Evolutionary conservation across 2,888 invertebrate species (phyloP), one percentile per base, ranked within the genome.

Genomic region (Netelia melanura): DNA sequence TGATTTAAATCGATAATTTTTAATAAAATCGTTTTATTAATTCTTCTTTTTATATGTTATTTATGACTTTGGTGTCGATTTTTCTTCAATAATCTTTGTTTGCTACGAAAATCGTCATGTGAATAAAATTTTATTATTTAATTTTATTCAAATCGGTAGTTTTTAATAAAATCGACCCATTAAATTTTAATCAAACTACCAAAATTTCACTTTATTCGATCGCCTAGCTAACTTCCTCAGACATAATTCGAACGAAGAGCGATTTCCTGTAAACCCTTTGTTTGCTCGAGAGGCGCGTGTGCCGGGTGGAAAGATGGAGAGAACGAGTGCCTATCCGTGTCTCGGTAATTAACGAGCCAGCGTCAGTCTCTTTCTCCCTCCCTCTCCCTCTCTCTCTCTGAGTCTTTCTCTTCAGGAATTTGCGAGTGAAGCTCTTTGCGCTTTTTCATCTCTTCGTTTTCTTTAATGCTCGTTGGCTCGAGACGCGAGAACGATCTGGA

Each of bases 321-420:
- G 61, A 67, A 72, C 44, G 84, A 81, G 76, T 76, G 80, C 58
- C 76, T 71, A 80, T 67, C 76, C 65, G 76, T 80, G 80, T 67
- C 80, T 67, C 43, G 71, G 64, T 84, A 84, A 84, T 84, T 84
- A 80, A 84, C 84, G 71, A 80, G 65, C 71, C 23, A 3, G 14
- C 79, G 71, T 79, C 71, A 71, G 54, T 58, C 58, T 64, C 61
- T 56, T 67, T 65, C 38, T 56, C 21, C 58, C 43, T 54, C 38
- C 54, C 14, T 56, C 76, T 75, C 64, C 17, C 17, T 17, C 17
- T 17, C 17, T 17, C 17, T 17, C 17, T 64, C 80, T 80, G 76
- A 62, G 52, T 75, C 64, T 64, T 75, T 80, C 80, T 76, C 62
- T 21, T 71, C 71, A 38, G 80, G 76, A 76, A 84, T 81, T 80